phyloP scores from a whole-genome alignment of 1,140 invertebrate genomes.

The Rhagoletis zephyria region DNA sequence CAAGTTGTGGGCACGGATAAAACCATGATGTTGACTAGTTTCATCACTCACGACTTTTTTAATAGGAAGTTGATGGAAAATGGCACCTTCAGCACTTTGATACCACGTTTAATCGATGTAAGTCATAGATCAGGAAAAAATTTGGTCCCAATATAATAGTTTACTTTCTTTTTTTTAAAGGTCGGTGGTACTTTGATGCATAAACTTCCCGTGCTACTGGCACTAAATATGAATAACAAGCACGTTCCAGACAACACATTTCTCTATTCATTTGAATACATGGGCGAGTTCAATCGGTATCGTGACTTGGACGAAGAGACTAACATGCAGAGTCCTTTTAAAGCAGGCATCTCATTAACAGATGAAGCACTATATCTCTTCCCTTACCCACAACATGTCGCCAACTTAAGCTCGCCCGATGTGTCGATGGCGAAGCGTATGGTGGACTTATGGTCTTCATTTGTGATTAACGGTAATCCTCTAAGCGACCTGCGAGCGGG shows the following conservation, averaged over 20 bases:
- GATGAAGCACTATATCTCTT: conserved; percentile 71
- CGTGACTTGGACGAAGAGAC: conserved; percentile 69
- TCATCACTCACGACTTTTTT: conserved; percentile 71
- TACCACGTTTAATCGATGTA: conserved; percentile 69
- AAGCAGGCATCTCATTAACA: conserved; percentile 68
- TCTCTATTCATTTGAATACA: conserved; percentile 71
- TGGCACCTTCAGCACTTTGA: conserved; percentile 67
- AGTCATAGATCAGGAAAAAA: conserved; percentile 51
- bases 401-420: conserved; percentile 67
- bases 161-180: conserved; percentile 55
- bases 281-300: conserved; percentile 71
- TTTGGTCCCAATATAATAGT: too few relatives aligned
- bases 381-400: conserved; percentile 68
- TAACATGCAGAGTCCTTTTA: conserved; percentile 72
- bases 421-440: conserved; percentile 67
- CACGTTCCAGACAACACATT: conserved; percentile 69
- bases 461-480: conserved; percentile 69
- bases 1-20: conserved; percentile 70
- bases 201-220: conserved; percentile 69
- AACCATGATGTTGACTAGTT: conserved; percentile 69
- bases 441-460: conserved; percentile 72
- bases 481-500: conserved; percentile 63
- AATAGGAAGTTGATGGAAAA: conserved; percentile 69
- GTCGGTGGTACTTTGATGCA: conserved; percentile 70
- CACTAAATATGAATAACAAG: conserved; percentile 71